Evolutionary conservation across 2,888 invertebrate species (phyloP).

Genomic region (Autographa gamma): DNA sequence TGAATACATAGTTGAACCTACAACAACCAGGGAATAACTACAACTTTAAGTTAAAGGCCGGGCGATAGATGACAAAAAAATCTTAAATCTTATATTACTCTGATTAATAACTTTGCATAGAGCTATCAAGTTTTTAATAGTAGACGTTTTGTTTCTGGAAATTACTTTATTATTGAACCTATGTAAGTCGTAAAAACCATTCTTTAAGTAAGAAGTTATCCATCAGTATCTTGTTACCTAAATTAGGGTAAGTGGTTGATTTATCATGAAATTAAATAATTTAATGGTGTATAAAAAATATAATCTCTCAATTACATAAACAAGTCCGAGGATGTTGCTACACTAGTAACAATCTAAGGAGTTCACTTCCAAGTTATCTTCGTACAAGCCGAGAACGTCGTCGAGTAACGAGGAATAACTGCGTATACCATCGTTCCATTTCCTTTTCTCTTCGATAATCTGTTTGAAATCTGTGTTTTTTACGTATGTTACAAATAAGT

Average conservation of each 20-base stretch:
- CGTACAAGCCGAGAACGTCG: constrained; percentile 91
- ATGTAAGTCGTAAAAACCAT: too few relatives aligned
- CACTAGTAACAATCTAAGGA: constrained; percentile 92
- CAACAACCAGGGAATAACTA: too few relatives aligned
- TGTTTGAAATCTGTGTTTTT: constrained; percentile 89
- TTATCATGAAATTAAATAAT: constrained; percentile 8
- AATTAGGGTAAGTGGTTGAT: constrained; percentile 2
- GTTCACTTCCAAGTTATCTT: constrained; percentile 87
- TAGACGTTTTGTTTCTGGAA: too few relatives aligned
- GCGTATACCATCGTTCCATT: constrained; percentile 91
- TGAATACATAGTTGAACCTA: too few relatives aligned
- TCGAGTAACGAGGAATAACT: constrained; percentile 92
- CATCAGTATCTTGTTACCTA: too few relatives aligned
- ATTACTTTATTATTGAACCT: too few relatives aligned
- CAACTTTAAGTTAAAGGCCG: too few relatives aligned
- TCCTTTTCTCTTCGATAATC: constrained; percentile 89
- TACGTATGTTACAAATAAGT: constrained; percentile 89
- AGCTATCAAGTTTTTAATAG: too few relatives aligned
- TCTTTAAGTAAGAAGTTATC: too few relatives aligned
- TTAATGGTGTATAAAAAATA: constrained; percentile 36
- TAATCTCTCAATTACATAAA: constrained; percentile 43
- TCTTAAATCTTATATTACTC: too few relatives aligned
- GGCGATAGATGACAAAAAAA: too few relatives aligned
- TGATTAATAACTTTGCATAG: too few relatives aligned
- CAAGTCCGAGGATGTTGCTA: constrained; percentile 10